Evolutionary conservation across 2,888 invertebrate species (phyloP).

Genomic region (Aquatica leii): DNA sequence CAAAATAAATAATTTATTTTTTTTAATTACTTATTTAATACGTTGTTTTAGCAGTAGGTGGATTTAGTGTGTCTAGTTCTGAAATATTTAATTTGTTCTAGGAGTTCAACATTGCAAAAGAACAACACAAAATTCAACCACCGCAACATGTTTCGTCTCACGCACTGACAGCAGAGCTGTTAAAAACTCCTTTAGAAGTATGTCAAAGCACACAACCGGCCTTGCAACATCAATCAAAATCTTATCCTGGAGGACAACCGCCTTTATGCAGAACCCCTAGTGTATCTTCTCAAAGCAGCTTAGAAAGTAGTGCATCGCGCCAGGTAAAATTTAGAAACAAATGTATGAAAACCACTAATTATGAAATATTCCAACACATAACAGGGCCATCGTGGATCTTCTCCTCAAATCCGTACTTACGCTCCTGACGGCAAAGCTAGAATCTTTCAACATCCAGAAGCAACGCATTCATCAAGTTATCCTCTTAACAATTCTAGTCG

Average conservation of each 20-base stretch:
- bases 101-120: constrained; percentile 73
- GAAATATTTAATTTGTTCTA: no score
- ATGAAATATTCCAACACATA: constrained; percentile 3
- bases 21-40: no score
- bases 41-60: no score
- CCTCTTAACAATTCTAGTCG: constrained; percentile 65
- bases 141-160: constrained; percentile 61
- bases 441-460: constrained; percentile 53
- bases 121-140: constrained; percentile 70
- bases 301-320: constrained; percentile 75
- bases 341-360: no score
- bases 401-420: constrained; percentile 84
- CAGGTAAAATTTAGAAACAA: constrained; percentile 55
- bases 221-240: constrained; percentile 75
- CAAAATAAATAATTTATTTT: no score
- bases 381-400: constrained; percentile 80
- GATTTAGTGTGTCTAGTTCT: no score
- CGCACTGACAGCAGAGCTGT: constrained; percentile 55
- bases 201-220: constrained; percentile 64
- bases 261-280: constrained; percentile 80
- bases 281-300: constrained; percentile 83
- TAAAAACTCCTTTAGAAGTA: constrained; percentile 64
- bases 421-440: constrained; percentile 80
- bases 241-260: constrained; percentile 66
- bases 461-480: constrained; percentile 55